Conservation (phyloP, 2,888 invertebrate genomes). For the Hydroisotoma schaefferi region DNA sequence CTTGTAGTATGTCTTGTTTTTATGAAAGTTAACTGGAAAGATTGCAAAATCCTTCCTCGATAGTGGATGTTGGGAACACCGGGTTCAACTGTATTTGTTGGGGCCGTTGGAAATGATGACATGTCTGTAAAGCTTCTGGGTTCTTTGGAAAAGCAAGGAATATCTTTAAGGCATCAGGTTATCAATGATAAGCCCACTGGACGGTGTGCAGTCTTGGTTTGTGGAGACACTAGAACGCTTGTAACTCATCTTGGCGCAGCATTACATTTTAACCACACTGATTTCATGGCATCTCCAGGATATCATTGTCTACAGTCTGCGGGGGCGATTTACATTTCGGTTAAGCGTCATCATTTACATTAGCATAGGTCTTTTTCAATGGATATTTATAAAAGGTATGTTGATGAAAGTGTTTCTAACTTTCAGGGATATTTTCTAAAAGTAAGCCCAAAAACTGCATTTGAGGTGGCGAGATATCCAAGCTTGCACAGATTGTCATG, state of each 20-base stretch:
- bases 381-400: no score
- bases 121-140: conserved; percentile 10
- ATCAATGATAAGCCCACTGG: conserved; percentile 9
- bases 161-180: neutral
- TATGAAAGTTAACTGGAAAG: no score
- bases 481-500: conserved; percentile 65
- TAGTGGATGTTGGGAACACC: conserved; percentile 12
- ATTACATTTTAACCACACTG: conserved; percentile 14
- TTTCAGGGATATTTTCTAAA: conserved; percentile 93
- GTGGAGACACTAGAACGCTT: conserved; percentile 18
- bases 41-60: neutral
- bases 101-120: conserved; percentile 19
- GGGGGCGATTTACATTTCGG: conserved; percentile 18
- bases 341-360: no score
- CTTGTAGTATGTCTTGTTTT: neutral
- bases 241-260: conserved; percentile 24
- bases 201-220: conserved; percentile 17
- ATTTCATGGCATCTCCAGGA: conserved; percentile 5
- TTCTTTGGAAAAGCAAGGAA: conserved; percentile 15
- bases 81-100: conserved; percentile 4
- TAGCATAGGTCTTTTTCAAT: no score
- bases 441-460: conserved; percentile 83
- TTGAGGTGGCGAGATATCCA: conserved; percentile 76
- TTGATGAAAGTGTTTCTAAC: no score
- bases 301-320: neutral